Conservation (phyloP, 1,140 invertebrate genomes). For the Reticulitermes speratus region DNA sequence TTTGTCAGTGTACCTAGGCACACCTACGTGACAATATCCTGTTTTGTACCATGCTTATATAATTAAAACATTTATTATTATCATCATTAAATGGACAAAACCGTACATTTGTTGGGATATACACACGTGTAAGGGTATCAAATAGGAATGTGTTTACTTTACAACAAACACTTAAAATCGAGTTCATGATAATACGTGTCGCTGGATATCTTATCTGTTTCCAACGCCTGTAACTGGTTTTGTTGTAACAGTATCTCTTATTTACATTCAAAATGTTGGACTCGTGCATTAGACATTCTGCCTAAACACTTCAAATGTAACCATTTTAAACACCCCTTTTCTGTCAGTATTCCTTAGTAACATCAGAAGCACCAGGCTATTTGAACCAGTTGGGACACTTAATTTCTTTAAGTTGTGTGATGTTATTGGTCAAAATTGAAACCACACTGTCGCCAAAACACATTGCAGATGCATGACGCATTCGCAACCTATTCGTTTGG, state of each 20-base stretch:
- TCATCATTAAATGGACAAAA: neutral
- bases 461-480: neutral
- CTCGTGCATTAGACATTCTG: neutral
- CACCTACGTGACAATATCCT: neutral
- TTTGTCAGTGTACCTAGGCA: neutral
- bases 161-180: neutral
- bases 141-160: neutral
- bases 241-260: neutral
- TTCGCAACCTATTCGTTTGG: neutral
- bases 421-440: neutral
- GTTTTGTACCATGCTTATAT: neutral
- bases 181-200: neutral
- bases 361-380: neutral
- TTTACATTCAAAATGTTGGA: neutral
- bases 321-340: neutral
- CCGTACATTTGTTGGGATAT: neutral
- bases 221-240: neutral
- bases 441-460: no score
- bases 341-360: neutral
- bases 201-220: neutral
- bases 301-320: neutral
- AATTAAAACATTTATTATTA: conserved; percentile 5
- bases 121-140: neutral
- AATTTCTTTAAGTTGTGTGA: neutral
- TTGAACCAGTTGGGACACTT: neutral